Base-by-base conservation (phyloP, 2,888 invertebrate genomes). In the Chrysolina haemoptera region DNA sequence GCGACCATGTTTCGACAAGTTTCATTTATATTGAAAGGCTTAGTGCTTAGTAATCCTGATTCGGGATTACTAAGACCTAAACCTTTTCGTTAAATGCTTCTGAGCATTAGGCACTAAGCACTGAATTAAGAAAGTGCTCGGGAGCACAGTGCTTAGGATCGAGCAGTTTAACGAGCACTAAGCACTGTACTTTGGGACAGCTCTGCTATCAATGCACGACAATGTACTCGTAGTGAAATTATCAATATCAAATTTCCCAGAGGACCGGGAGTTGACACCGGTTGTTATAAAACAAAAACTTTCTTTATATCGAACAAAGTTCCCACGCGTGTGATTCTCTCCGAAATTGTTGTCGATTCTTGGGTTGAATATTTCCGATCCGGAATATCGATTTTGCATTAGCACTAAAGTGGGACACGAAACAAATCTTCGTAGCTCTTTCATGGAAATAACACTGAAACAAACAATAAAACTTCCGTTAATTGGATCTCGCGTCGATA, bases 391-490 rank as follows among this genome's bases (percentile, higher is more conserved):
- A 53, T 53, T 53, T 20, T 53, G 18, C 53, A 53, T 53, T 53
- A 53, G 53, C 14, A 20, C 10, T 20, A 12, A 43, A 20, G 53
- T 53, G 12, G 53, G 16, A 1, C 20, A 53, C 20, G 20, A 53
- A 53, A 20, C 53, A 53, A 53, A 53, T 53, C 22, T 53, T 53
- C 20, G 20, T 53, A 53, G 16, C 53, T 53, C 53, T 5, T 53
- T 20, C 53, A 53, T 53, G 20, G 22, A 35, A 50, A 50, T 48
- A 66, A 66, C 50, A 50, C 11, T 35, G 46, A 40, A 48, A 65
- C 64, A 43, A 46, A 65, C 46, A 65, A 65, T 65, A 65, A 65
- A 65, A 65, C 64, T 18, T 43, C 14, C 18, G 64, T 27, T 65
- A 65, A 65, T 65, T 65, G 64, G 64, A 65, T 22, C n/a, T 14